A percentile compares a stretch with the other conserved stretches of the same genome.
These are phyloP conservation scores for Lepus oiostolus DNA, from an alignment of 2,797 vertebrate genomes.

Conservation along the genomic window DNA sequence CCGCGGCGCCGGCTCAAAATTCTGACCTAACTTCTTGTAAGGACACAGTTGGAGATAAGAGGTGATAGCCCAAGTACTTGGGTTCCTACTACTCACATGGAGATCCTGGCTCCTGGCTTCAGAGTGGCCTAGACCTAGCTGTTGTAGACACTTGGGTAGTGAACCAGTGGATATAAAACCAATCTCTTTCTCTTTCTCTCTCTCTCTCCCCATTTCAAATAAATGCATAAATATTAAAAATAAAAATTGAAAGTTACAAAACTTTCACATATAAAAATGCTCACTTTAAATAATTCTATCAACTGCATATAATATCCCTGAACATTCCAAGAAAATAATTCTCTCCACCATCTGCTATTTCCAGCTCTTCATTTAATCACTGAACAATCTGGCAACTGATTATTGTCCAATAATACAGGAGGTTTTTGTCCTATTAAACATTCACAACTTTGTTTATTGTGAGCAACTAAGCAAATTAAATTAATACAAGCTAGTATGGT, in stretches of 20 bases:
- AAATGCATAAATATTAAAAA: no score
- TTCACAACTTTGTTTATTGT: background rate
- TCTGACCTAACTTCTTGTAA: no score
- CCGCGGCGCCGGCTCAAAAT: no score
- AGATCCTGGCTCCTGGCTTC: no score
- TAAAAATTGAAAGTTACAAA: background rate
- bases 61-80: no score
- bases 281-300: background rate
- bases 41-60: no score
- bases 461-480: conserved; percentile 13
- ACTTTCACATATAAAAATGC: background rate
- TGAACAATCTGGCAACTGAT: background rate
- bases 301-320: background rate
- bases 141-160: no score
- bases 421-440: background rate
- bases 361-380: background rate
- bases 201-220: no score
- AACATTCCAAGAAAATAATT: background rate
- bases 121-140: no score
- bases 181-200: no score
- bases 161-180: no score
- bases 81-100: no score
- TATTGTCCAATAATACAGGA: background rate
- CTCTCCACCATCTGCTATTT: background rate
- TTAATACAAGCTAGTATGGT: background rate